Evolutionary conservation across 2,888 invertebrate species (phyloP).

Genomic region (Parnassius apollo): DNA sequence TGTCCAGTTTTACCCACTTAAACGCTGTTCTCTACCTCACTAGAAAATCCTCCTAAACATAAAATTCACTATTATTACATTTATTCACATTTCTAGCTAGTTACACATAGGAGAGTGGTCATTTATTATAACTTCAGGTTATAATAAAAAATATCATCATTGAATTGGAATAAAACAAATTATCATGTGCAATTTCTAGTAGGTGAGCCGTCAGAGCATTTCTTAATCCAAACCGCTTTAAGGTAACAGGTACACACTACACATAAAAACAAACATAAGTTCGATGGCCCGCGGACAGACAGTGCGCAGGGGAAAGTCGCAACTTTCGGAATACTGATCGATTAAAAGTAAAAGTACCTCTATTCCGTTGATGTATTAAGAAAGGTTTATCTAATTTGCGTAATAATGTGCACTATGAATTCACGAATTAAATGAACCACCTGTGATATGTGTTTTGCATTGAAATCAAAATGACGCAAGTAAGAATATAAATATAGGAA

Average conservation of each 20-base stretch:
- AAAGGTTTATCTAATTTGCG: constrained; percentile 46
- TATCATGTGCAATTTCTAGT: not conserved
- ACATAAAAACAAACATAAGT: constrained; percentile 37
- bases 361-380: constrained; percentile 38
- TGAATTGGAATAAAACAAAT: not conserved
- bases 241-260: constrained; percentile 25
- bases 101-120: too few relatives aligned
- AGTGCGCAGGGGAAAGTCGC: constrained; percentile 54
- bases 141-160: too few relatives aligned
- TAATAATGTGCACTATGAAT: constrained; percentile 49
- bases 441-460: constrained; percentile 29
- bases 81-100: too few relatives aligned
- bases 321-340: constrained; percentile 70
- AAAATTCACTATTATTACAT: too few relatives aligned
- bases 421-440: constrained; percentile 27
- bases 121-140: too few relatives aligned
- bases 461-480: constrained; percentile 33
- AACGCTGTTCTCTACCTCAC: not conserved
- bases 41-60: too few relatives aligned
- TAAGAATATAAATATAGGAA: constrained; percentile 4
- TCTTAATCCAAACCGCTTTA: constrained; percentile 2
- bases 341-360: constrained; percentile 69
- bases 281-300: constrained; percentile 37
- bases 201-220: constrained; percentile 1
- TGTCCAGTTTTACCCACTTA: constrained; percentile 38